These are phyloP conservation scores for Lethrus apterus DNA, from an alignment of 1,140 invertebrate genomes.

Conservation along the genomic window DNA sequence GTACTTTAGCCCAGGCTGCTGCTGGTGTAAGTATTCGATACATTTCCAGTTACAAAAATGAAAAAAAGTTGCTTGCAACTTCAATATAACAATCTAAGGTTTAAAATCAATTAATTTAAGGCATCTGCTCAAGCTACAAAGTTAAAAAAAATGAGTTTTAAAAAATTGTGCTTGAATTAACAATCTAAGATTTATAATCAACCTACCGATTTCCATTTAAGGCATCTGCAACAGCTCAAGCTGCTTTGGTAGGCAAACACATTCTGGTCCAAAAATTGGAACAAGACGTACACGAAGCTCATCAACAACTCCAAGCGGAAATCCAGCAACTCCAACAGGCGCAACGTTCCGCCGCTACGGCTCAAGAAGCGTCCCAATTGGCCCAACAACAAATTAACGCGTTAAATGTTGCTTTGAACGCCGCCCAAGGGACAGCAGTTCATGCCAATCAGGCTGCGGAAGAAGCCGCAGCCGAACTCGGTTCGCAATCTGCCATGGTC, in stretches of 20 bases:
- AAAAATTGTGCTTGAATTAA: too few species aligned
- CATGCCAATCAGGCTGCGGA: constrained; percentile 11
- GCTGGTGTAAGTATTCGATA: constrained; percentile 3
- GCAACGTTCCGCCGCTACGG: constrained; percentile 3
- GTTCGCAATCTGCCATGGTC: constrained; percentile 12
- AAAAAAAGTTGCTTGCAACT: too few species aligned
- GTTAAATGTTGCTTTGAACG: constrained; percentile 9
- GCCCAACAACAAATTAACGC: constrained; percentile 10
- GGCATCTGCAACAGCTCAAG: constrained; percentile 8
- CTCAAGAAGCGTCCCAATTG: constrained; percentile 4
- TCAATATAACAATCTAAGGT: neutral
- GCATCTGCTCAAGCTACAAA: neutral
- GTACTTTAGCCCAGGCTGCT: constrained; percentile 10
- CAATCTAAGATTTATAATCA: too few species aligned
- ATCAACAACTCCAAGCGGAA: constrained; percentile 11
- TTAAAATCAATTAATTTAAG: neutral
- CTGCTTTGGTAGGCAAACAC: constrained; percentile 11
- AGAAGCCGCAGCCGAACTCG: constrained; percentile 4
- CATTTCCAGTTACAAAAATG: too few species aligned
- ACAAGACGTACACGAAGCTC: constrained; percentile 6
- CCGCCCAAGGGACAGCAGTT: constrained; percentile 6
- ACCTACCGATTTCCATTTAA: too few species aligned
- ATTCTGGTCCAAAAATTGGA: constrained; percentile 13
- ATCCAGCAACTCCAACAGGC: constrained; percentile 9
- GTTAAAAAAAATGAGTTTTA: too few species aligned